These are phyloP conservation scores for Seriola rivoliana DNA, from an alignment of 2,113 vertebrate genomes.

Conservation along the genomic window DNA sequence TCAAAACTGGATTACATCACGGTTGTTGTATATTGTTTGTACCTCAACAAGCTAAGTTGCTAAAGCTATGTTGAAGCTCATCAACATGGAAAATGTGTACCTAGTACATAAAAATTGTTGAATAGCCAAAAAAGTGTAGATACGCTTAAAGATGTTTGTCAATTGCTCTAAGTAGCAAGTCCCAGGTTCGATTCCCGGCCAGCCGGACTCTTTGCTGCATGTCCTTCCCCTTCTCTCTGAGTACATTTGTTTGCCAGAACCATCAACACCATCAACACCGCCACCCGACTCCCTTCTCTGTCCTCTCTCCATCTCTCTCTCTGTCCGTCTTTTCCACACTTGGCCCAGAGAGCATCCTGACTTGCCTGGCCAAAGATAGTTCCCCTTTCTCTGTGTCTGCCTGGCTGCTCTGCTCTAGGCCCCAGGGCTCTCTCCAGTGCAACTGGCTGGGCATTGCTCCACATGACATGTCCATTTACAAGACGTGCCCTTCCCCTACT, in stretches of 20 bases:
- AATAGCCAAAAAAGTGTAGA: too few species aligned
- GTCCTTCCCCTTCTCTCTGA: too few species aligned
- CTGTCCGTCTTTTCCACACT: constrained; percentile 29
- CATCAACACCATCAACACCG: constrained; percentile 13
- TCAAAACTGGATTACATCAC: too few species aligned
- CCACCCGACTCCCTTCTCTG: constrained; percentile 10
- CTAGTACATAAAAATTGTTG: too few species aligned
- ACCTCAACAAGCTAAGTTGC: too few species aligned
- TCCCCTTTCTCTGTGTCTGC: constrained; percentile 31
- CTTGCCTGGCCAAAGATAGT: constrained; percentile 54
- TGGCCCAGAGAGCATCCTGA: constrained; percentile 33
- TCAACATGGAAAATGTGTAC: too few species aligned
- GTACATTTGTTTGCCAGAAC: constrained; percentile 21
- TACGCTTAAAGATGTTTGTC: too few species aligned
- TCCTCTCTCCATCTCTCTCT: constrained; percentile 19
- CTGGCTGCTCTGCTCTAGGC: constrained; percentile 50
- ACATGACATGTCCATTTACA: constrained; percentile 73
- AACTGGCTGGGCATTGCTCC: constrained; percentile 66
- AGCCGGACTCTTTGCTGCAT: too few species aligned
- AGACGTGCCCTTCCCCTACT: constrained; percentile 51
- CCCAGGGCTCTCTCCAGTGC: constrained; percentile 49
- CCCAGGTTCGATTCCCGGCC: too few species aligned
- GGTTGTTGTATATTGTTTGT: too few species aligned
- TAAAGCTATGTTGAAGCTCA: too few species aligned
- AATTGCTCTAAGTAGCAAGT: too few species aligned